Evolutionary conservation across 2,113 vertebrate genomes (phyloP).

Genomic region (Notechis scutatus): DNA sequence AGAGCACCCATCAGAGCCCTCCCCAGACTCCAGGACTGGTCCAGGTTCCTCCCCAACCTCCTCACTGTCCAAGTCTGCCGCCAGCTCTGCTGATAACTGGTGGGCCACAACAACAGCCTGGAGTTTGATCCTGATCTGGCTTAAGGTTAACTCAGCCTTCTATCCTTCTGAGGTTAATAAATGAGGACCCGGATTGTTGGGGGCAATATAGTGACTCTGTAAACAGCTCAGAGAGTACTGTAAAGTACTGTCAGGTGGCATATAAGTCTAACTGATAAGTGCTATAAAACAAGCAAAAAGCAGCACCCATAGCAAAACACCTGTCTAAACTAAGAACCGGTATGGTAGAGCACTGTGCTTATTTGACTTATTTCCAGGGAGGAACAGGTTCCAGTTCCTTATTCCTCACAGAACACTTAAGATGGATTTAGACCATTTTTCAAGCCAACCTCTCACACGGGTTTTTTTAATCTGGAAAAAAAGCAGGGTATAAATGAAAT

Average conservation of each 20-base stretch:
- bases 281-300: neutral
- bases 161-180: neutral
- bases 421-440: neutral
- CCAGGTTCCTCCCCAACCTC: too few species aligned
- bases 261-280: neutral
- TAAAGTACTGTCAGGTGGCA: neutral
- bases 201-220: neutral
- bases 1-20: too few species aligned
- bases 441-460: neutral
- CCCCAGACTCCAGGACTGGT: too few species aligned
- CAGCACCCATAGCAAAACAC: neutral
- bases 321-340: neutral
- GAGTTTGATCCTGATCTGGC: neutral
- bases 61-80: too few species aligned
- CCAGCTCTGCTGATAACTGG: too few species aligned
- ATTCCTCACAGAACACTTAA: neutral
- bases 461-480: neutral
- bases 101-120: neutral
- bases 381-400: neutral
- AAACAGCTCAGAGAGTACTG: neutral
- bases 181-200: neutral
- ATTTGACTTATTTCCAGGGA: neutral
- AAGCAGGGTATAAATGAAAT: neutral
- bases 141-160: neutral
- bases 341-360: neutral